Percentiles rank a stretch among this genome's conserved stretches.
phyloP scores from a whole-genome alignment of 2,888 invertebrate species.

The Bembecia ichneumoniformis region DNA sequence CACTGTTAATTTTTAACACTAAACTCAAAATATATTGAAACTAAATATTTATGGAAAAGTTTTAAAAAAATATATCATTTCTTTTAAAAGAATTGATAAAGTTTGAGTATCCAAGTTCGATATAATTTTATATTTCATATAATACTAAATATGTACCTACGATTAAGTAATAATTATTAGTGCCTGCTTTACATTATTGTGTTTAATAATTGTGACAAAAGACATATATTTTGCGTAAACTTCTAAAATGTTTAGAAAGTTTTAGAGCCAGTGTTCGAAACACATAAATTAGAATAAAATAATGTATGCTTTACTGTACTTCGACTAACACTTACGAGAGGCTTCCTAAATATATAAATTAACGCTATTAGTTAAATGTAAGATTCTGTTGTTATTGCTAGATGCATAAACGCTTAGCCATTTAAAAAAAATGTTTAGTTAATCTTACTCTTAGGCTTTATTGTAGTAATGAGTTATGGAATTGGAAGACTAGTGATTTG shows the following conservation, averaged over 20 bases:
- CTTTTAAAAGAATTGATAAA: no score
- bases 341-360: conserved; percentile 55
- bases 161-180: conserved; percentile 48
- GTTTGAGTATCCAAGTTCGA: no score
- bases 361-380: conserved; percentile 54
- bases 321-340: conserved; percentile 53
- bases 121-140: no score
- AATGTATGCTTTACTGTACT: conserved; percentile 34
- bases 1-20: no score
- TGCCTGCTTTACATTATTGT: conserved; percentile 65
- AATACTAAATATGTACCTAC: no score
- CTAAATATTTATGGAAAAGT: no score
- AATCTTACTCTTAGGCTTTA: conserved; percentile 49
- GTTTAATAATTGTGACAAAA: conserved; percentile 41
- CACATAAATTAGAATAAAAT: conserved; percentile 31
- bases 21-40: no score
- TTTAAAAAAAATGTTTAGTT: conserved; percentile 50
- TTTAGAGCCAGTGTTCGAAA: conserved; percentile 48
- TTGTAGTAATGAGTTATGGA: conserved; percentile 52
- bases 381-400: conserved; percentile 70
- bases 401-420: conserved; percentile 68
- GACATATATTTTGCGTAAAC: conserved; percentile 65
- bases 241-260: conserved; percentile 38
- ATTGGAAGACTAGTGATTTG: conserved; percentile 71
- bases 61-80: conserved; percentile 34